These are phyloP conservation scores for Antheraea pernyi DNA, from an alignment of 1,140 invertebrate species.

Conservation along the genomic window DNA sequence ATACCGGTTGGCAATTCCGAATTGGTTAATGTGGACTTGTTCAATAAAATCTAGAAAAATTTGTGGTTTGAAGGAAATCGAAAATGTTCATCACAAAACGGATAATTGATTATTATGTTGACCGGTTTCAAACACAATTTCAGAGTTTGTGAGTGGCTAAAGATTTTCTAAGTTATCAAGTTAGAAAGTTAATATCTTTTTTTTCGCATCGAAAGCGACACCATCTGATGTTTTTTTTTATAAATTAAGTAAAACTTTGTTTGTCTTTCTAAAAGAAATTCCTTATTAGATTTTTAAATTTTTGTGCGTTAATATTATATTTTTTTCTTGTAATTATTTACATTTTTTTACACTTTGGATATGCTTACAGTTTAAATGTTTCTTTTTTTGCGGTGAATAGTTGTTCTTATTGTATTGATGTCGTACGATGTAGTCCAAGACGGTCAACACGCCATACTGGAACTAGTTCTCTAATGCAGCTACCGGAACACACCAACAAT, in stretches of 20 bases:
- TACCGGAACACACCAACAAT: too few species aligned
- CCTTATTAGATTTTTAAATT: too few species aligned
- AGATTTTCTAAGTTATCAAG: background rate
- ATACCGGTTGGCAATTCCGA: background rate
- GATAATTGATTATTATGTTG: constrained; percentile 3
- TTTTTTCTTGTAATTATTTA: too few species aligned
- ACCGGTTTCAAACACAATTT: background rate
- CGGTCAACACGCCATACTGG: too few species aligned
- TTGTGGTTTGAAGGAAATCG: background rate
- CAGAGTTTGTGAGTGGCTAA: background rate
- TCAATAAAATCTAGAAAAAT: background rate
- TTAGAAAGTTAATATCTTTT: constrained; percentile 7
- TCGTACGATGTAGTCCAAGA: too few species aligned
- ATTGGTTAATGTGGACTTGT: background rate
- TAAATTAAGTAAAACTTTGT: background rate
- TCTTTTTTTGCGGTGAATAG: too few species aligned
- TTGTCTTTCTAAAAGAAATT: background rate
- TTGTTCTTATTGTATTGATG: too few species aligned
- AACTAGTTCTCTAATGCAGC: too few species aligned
- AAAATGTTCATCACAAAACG: background rate
- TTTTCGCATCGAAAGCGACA: background rate
- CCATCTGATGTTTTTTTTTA: constrained; percentile 3
- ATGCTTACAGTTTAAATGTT: too few species aligned
- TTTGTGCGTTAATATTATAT: too few species aligned
- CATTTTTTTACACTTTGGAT: too few species aligned